Evolutionary conservation across 92 coral and sea anemone genomes (phyloP).

Genomic region (Meandrina meandrites): DNA sequence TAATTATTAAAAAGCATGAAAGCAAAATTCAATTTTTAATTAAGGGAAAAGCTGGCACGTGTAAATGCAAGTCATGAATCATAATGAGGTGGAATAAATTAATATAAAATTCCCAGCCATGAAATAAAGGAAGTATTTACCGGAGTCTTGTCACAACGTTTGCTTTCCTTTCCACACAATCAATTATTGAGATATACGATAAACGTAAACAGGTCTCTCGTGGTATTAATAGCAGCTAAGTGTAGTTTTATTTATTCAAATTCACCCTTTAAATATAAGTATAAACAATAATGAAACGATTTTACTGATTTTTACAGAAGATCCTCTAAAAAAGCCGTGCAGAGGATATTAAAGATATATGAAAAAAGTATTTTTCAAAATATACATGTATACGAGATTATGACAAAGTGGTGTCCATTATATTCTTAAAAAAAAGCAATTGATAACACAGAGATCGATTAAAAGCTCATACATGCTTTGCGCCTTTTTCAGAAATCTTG

Average conservation of each 20-base stretch:
- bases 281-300: neutral
- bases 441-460: neutral
- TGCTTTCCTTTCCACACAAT: neutral
- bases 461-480: neutral
- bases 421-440: neutral
- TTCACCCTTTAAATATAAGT: neutral
- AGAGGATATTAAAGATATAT: neutral
- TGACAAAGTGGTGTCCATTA: neutral
- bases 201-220: neutral
- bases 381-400: neutral
- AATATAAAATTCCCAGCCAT: neutral
- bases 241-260: conserved; percentile 16
- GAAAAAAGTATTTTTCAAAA: neutral
- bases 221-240: conserved; percentile 1
- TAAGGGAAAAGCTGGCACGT: neutral
- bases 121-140: neutral
- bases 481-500: neutral
- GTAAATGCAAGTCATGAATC: neutral
- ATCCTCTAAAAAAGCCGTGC: neutral
- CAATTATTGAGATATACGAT: neutral
- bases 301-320: too few relatives aligned
- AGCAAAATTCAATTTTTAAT: neutral
- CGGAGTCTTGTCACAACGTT: neutral
- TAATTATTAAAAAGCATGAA: neutral
- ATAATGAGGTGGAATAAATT: neutral